Conservation (phyloP, 2,113 vertebrate genomes). For the Atherinomorus stipes region DNA sequence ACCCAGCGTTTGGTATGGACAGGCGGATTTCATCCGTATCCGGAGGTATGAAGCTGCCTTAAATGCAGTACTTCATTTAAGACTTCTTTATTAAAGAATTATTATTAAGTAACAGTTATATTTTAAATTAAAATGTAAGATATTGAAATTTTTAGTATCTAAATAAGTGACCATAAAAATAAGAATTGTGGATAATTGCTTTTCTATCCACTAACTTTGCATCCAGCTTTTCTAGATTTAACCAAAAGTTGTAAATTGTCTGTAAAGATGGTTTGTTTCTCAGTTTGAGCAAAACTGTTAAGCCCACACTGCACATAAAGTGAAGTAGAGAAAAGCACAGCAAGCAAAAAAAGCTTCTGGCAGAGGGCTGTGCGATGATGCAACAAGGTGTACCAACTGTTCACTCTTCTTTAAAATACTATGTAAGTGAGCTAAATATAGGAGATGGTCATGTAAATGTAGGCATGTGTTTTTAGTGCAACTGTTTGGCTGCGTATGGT, state of each 20-base stretch:
- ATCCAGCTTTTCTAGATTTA: constrained; percentile 24
- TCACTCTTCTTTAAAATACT: constrained; percentile 20
- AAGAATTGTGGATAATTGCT: too few relatives aligned
- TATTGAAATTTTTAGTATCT: too few relatives aligned
- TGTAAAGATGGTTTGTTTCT: constrained; percentile 23
- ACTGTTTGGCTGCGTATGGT: constrained; percentile 15
- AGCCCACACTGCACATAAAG: constrained; percentile 8
- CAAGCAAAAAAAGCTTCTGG: constrained; percentile 11
- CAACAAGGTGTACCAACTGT: constrained; percentile 37
- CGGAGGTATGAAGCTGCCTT: too few relatives aligned
- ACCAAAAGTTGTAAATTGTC: constrained; percentile 27
- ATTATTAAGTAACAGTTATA: too few relatives aligned
- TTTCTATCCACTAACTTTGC: not conserved
- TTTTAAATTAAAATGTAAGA: too few relatives aligned
- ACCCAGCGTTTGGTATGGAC: too few relatives aligned
- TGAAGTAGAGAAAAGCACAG: constrained; percentile 2
- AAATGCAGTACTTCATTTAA: too few relatives aligned
- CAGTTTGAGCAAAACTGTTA: constrained; percentile 22
- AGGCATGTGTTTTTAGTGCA: constrained; percentile 1
- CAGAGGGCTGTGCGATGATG: constrained; percentile 21
- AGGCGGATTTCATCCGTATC: too few relatives aligned
- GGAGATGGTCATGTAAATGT: constrained; percentile 7
- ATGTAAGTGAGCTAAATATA: constrained; percentile 40
- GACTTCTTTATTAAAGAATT: too few relatives aligned
- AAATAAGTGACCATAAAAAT: too few relatives aligned